Evolutionary conservation across 1,140 invertebrate genomes (phyloP).

Genomic region (Ridgeia piscesae): DNA sequence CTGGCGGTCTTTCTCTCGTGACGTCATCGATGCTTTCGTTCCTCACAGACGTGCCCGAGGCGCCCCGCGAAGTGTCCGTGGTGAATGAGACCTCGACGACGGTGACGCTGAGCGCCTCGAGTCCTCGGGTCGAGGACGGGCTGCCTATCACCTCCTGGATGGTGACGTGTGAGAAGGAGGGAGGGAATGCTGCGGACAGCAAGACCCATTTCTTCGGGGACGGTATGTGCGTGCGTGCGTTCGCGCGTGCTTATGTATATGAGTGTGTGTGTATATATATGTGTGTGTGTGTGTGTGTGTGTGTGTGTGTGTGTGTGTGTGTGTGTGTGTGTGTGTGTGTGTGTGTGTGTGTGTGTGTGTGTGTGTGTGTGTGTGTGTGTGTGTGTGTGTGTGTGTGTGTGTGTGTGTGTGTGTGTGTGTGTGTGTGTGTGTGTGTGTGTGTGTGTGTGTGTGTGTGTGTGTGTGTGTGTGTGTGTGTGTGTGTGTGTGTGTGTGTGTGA

Average conservation of each 20-base stretch:
- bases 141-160: constrained; percentile 24
- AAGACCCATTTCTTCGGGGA: background rate
- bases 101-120: constrained; percentile 5
- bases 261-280: constrained; percentile 9
- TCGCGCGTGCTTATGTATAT: background rate
- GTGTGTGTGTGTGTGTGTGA: constrained; percentile 7
- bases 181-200: background rate
- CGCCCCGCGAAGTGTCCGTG: constrained; percentile 26
- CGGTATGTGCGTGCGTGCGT: background rate
- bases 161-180: constrained; percentile 18
- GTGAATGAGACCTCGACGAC: constrained; percentile 19
- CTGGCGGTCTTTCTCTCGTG: too few relatives aligned
- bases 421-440: constrained; percentile 16
- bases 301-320: constrained; percentile 24
- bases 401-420: constrained; percentile 13
- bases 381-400: constrained; percentile 18
- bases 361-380: background rate
- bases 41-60: constrained; percentile 22
- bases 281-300: constrained; percentile 13
- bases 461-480: constrained; percentile 28
- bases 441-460: constrained; percentile 30
- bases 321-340: too few relatives aligned
- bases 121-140: background rate
- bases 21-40: background rate
- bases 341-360: background rate